phyloP scores from a whole-genome alignment of 2,888 invertebrate species.

The Meandrusa payeni region DNA sequence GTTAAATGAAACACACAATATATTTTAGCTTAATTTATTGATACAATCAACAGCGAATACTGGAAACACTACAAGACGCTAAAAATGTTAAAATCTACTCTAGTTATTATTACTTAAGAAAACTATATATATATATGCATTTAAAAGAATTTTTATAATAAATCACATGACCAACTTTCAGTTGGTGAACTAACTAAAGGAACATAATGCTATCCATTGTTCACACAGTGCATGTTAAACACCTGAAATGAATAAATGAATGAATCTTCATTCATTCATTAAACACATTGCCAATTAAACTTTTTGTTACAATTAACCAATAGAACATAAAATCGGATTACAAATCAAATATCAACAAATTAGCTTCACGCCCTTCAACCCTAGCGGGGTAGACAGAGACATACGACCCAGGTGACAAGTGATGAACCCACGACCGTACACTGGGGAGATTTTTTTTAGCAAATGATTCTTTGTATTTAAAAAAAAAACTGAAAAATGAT shows the following conservation, averaged over 20 bases:
- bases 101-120: slow-evolving; percentile 59
- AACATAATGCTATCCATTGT: slow-evolving; percentile 39
- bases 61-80: slow-evolving; percentile 69
- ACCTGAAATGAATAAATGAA: slow-evolving; percentile 34
- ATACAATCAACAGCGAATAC: slow-evolving; percentile 76
- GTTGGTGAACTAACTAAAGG: slow-evolving; percentile 64
- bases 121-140: slow-evolving; percentile 70
- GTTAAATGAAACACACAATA: slow-evolving; percentile 12
- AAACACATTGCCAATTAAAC: slow-evolving; percentile 18
- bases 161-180: slow-evolving; percentile 79
- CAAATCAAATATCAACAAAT: too few relatives aligned
- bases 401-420: too few relatives aligned
- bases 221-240: slow-evolving; percentile 39
- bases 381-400: too few relatives aligned
- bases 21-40: slow-evolving; percentile 70
- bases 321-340: too few relatives aligned
- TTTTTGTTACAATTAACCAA: too few relatives aligned
- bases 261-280: slow-evolving; percentile 19
- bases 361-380: not conserved
- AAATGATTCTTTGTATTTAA: too few relatives aligned
- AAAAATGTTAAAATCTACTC: slow-evolving; percentile 63
- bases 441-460: too few relatives aligned
- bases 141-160: slow-evolving; percentile 64
- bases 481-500: too few relatives aligned
- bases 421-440: too few relatives aligned